phyloP scores from a whole-genome alignment of 2,797 vertebrate genomes.

The Agapornis canus region DNA sequence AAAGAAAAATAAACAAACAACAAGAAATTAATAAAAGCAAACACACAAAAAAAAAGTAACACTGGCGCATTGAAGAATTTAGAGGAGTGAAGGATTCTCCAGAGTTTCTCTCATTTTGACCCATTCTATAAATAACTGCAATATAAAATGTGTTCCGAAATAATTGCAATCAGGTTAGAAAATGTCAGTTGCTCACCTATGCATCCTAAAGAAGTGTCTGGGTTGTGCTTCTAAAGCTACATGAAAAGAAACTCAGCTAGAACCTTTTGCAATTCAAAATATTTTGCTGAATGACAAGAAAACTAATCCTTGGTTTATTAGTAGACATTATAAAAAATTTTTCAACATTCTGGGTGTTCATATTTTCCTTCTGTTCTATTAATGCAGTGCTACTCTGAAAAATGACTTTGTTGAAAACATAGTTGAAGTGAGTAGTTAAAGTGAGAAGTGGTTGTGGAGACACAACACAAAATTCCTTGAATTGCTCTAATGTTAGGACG shows the following conservation, averaged over 20 bases:
- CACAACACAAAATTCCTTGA: neutral
- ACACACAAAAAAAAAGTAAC: neutral
- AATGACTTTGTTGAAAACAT: neutral
- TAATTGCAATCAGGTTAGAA: slow-evolving; percentile 37
- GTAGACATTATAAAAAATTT: slow-evolving; percentile 40
- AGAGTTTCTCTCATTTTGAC: neutral
- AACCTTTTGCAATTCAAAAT: slow-evolving; percentile 48
- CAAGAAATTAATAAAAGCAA: rapidly evolving
- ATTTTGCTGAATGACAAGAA: slow-evolving; percentile 44
- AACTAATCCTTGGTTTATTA: slow-evolving; percentile 37
- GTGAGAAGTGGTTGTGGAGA: neutral
- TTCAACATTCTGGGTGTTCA: slow-evolving; percentile 4
- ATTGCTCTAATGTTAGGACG: neutral
- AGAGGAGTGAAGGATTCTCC: neutral
- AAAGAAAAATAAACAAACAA: neutral
- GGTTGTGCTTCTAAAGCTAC: neutral
- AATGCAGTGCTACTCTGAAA: slow-evolving; percentile 49
- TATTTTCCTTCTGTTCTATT: slow-evolving; percentile 37
- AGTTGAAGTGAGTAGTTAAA: neutral
- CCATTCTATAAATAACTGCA: neutral
- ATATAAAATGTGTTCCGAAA: neutral
- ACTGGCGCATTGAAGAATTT: neutral
- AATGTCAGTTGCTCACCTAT: slow-evolving; percentile 18
- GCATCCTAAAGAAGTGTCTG: slow-evolving; percentile 1
- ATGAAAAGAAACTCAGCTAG: neutral